These are phyloP conservation scores for Sphaeramia orbicularis DNA, from an alignment of 2,797 vertebrate species.

Conservation along the genomic window DNA sequence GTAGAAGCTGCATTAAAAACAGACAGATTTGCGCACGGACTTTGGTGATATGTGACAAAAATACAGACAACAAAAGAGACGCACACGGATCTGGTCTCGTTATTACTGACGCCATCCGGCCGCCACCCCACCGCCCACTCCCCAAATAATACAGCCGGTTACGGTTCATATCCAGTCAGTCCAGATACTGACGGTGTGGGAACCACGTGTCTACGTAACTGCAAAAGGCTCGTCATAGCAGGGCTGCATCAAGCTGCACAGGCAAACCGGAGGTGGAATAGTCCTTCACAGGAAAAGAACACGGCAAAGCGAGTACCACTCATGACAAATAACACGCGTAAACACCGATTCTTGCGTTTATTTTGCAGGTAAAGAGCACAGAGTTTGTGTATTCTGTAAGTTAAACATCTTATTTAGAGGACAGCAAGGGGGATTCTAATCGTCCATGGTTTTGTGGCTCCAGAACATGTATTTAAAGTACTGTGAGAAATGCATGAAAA, in stretches of 20 bases:
- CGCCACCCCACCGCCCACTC: not conserved
- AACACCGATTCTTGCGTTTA: no score
- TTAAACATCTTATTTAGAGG: no score
- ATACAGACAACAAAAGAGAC: not conserved
- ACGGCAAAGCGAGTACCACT: not conserved
- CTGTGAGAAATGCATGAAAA: no score
- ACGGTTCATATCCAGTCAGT: constrained; percentile 37
- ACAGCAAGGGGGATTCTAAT: no score
- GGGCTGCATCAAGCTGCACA: constrained; percentile 35
- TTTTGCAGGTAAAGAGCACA: not conserved
- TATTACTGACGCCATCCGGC: constrained; percentile 16
- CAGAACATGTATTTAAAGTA: no score
- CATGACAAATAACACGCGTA: not conserved
- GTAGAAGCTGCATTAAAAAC: not conserved
- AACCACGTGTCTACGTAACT: constrained; percentile 69
- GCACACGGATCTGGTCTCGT: not conserved
- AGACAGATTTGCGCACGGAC: not conserved
- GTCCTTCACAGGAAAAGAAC: constrained; percentile 58
- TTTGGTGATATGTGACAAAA: not conserved
- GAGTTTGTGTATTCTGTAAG: no score
- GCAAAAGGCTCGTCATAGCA: constrained; percentile 20
- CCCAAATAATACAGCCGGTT: constrained; percentile 27
- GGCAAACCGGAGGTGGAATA: constrained; percentile 19
- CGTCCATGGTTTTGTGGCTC: no score
- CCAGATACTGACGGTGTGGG: constrained; percentile 49